phyloP scores from a whole-genome alignment of 53 echinoderm and acorn worm species.

The Patiria pectinifera region DNA sequence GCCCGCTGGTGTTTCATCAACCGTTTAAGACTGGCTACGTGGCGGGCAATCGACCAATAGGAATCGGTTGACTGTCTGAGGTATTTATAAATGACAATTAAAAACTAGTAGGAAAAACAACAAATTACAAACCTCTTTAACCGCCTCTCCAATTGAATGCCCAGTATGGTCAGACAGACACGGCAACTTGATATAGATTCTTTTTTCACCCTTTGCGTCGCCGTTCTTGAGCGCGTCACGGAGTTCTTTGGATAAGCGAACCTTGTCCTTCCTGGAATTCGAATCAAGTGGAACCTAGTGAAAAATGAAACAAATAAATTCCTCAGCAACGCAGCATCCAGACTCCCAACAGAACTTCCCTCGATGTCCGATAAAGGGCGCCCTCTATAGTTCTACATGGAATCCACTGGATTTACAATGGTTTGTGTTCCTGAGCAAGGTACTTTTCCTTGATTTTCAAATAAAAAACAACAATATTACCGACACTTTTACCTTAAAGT shows the following conservation, averaged over 20 bases:
- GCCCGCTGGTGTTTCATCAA: no score
- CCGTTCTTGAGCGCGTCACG: slow-evolving; percentile 59
- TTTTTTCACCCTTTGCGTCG: slow-evolving; percentile 59
- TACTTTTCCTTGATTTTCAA: no score
- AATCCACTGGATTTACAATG: no score
- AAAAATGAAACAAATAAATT: background rate
- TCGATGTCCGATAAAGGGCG: no score
- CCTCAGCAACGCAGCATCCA: background rate
- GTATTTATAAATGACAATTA: no score
- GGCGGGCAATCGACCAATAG: no score
- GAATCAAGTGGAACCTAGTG: slow-evolving; percentile 11
- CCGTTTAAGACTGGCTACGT: no score
- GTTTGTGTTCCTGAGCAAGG: no score
- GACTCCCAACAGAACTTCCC: no score
- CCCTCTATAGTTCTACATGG: no score
- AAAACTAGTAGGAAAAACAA: background rate
- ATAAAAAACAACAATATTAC: background rate
- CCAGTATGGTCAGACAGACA: slow-evolving; percentile 55
- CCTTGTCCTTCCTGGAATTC: slow-evolving; percentile 32
- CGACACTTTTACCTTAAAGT: slow-evolving; percentile 61
- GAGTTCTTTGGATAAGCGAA: slow-evolving; percentile 22
- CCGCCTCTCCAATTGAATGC: slow-evolving; percentile 61
- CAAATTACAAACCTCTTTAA: slow-evolving; percentile 21
- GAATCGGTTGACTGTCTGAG: no score
- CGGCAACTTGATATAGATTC: slow-evolving; percentile 71